Conservation (phyloP, 2,113 vertebrate species). For the Camelus bactrianus region DNA sequence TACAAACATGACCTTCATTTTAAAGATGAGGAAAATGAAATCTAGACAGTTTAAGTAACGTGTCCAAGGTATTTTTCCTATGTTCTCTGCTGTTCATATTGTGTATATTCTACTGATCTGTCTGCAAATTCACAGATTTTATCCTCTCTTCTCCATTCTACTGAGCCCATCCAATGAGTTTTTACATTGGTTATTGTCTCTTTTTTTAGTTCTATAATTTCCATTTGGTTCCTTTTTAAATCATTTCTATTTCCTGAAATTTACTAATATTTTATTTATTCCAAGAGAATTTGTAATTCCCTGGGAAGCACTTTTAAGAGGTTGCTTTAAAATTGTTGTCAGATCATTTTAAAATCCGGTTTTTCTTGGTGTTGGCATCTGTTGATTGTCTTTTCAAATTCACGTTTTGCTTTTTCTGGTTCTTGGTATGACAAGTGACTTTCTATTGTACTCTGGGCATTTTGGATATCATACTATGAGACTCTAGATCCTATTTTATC, state of each 20-base stretch:
- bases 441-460: background rate
- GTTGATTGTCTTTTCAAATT: background rate
- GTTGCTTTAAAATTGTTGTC: background rate
- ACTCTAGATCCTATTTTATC: background rate
- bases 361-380: background rate
- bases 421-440: background rate
- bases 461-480: background rate
- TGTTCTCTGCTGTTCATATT: background rate
- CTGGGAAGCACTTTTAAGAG: constrained; percentile 3
- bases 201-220: constrained; percentile 36
- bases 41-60: background rate
- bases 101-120: background rate
- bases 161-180: background rate
- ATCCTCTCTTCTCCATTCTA: background rate
- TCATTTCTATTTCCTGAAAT: background rate
- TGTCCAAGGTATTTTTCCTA: background rate
- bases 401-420: background rate
- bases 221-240: background rate
- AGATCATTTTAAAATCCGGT: background rate
- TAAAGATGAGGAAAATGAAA: background rate
- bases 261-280: constrained; percentile 36
- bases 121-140: background rate
- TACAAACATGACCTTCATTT: background rate
- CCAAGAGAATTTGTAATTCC: background rate
- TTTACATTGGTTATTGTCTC: background rate